These are phyloP conservation scores for Erythrocercus mccallii DNA, from an alignment of 2,113 vertebrate genomes.

Conservation along the genomic window DNA sequence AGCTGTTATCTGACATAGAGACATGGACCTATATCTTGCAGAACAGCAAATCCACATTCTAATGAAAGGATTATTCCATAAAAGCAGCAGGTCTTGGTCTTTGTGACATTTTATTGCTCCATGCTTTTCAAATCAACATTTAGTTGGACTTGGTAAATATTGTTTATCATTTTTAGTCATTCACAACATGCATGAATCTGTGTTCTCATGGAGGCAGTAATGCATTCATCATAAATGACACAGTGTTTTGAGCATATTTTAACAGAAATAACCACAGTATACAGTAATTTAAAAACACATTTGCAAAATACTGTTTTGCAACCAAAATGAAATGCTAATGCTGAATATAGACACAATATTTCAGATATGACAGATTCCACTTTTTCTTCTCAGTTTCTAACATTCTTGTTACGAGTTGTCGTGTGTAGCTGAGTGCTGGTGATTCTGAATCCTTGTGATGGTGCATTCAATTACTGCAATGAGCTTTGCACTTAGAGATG, in stretches of 20 bases:
- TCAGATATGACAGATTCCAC: neutral
- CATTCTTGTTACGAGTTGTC: neutral
- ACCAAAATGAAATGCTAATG: neutral
- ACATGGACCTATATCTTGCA: neutral
- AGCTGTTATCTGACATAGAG: neutral
- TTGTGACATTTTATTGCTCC: neutral
- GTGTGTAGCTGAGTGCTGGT: neutral
- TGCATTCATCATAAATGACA: neutral
- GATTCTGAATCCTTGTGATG: neutral
- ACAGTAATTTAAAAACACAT: constrained; percentile 15
- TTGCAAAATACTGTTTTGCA: constrained; percentile 15
- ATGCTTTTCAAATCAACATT: constrained; percentile 9
- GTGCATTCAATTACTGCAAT: neutral
- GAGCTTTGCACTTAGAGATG: neutral
- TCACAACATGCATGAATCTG: neutral
- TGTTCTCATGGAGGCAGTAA: neutral
- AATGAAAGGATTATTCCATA: neutral
- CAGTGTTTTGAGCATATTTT: neutral
- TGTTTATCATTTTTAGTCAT: neutral
- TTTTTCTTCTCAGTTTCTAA: neutral
- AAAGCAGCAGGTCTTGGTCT: constrained; percentile 3
- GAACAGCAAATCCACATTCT: neutral
- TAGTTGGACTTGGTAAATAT: constrained; percentile 11
- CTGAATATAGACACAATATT: neutral
- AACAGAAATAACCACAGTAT: constrained; percentile 10